These are phyloP conservation scores for Tachina grossa DNA, from an alignment of 2,888 invertebrate species.

Conservation along the genomic window DNA sequence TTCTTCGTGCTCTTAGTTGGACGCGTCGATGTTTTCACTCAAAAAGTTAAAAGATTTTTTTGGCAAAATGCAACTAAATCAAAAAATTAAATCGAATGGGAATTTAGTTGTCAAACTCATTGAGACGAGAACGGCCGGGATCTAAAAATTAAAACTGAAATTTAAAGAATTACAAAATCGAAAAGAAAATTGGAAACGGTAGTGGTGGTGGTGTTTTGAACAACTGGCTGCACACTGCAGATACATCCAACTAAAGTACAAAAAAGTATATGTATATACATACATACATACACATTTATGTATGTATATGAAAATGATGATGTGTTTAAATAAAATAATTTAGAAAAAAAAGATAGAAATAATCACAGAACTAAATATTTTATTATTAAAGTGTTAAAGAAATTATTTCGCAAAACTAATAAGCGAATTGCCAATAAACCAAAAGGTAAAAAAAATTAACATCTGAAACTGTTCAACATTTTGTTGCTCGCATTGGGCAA, in stretches of 20 bases:
- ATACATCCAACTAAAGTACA: constrained; percentile 32
- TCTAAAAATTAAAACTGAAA: constrained; percentile 34
- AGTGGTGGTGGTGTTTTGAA: constrained; percentile 58
- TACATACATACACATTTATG: background rate
- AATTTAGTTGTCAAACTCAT: constrained; percentile 73
- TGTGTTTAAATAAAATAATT: constrained; percentile 55
- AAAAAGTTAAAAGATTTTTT: constrained; percentile 30
- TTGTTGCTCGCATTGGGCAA: background rate
- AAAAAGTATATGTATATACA: background rate
- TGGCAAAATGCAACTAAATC: constrained; percentile 48
- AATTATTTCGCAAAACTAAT: constrained; percentile 28
- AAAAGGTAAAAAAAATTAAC: constrained; percentile 20
- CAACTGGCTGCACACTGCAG: constrained; percentile 38
- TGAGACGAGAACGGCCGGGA: constrained; percentile 68
- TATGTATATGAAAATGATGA: constrained; percentile 35
- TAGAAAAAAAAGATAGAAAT: constrained; percentile 4
- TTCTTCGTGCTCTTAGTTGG: constrained; percentile 9
- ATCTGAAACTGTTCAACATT: background rate
- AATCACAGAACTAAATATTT: constrained; percentile 17
- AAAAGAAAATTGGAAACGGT: constrained; percentile 63
- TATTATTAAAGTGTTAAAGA: constrained; percentile 1
- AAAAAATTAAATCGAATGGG: constrained; percentile 58
- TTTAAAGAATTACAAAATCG: constrained; percentile 42
- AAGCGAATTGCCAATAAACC: constrained; percentile 19
- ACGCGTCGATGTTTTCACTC: constrained; percentile 48